Conservation (phyloP, 2,113 vertebrate species). For the Harpagus bidentatus region DNA sequence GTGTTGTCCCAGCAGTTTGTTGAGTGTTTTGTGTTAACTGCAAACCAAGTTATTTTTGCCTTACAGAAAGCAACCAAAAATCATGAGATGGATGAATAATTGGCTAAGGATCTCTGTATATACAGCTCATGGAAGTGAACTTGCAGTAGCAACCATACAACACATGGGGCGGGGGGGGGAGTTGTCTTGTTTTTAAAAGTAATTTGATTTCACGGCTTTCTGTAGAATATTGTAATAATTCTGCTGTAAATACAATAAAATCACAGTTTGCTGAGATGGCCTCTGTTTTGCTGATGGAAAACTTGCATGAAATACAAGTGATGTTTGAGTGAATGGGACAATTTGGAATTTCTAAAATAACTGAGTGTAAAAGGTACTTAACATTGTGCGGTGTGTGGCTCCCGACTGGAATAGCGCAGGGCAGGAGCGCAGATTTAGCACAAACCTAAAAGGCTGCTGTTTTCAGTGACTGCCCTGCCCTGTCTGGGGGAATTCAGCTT, state of each 20-base stretch:
- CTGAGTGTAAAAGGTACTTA: background rate
- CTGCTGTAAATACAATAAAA: constrained; percentile 68
- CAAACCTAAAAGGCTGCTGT: background rate
- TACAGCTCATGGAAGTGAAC: background rate
- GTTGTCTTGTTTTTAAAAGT: constrained; percentile 12
- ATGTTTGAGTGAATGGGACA: background rate
- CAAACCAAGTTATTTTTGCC: constrained; percentile 40
- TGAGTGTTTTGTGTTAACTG: background rate
- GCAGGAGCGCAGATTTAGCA: background rate
- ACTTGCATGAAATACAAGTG: background rate
- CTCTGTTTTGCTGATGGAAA: background rate
- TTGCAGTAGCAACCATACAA: constrained; percentile 31
- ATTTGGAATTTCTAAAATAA: background rate
- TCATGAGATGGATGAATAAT: background rate
- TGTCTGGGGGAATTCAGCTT: background rate
- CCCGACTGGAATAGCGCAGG: background rate
- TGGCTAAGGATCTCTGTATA: background rate
- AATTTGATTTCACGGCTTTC: constrained; percentile 51
- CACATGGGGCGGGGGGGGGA: background rate
- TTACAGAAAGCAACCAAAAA: constrained; percentile 45
- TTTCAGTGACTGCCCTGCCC: background rate
- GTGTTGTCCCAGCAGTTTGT: background rate
- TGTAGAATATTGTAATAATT: constrained; percentile 69
- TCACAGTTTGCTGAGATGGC: constrained; percentile 26
- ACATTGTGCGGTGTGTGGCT: rapidly evolving